These are phyloP conservation scores for Erythrocercus mccallii DNA, from an alignment of 2,113 vertebrate genomes.

Conservation along the genomic window DNA sequence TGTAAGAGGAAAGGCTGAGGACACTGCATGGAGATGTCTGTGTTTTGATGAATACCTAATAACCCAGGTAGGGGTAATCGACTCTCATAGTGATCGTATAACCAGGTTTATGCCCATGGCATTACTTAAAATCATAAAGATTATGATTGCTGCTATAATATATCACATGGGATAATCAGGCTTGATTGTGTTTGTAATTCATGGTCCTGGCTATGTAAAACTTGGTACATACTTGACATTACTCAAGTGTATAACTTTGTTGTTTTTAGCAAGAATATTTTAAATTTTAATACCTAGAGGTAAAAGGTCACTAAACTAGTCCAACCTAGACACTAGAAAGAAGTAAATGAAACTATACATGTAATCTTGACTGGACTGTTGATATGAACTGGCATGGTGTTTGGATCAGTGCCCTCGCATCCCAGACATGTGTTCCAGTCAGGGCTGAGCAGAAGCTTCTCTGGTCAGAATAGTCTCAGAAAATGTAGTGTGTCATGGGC, in stretches of 20 bases:
- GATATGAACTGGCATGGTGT: not conserved
- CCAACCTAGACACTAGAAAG: not conserved
- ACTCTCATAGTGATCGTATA: not conserved
- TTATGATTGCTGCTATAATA: not conserved
- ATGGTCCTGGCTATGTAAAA: not conserved
- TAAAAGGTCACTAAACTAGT: not conserved
- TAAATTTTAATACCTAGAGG: not conserved
- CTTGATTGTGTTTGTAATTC: not conserved
- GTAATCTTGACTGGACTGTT: not conserved
- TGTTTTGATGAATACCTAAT: not conserved
- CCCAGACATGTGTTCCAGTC: not conserved
- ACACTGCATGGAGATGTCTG: not conserved
- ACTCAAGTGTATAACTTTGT: not conserved
- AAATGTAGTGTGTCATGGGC: not conserved
- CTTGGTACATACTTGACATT: not conserved
- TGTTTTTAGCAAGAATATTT: not conserved
- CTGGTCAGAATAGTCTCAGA: not conserved
- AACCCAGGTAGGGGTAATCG: not conserved
- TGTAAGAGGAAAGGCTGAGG: accelerated
- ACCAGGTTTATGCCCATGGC: not conserved
- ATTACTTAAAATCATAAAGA: not conserved
- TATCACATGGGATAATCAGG: not conserved
- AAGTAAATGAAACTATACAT: not conserved
- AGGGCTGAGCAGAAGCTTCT: not conserved
- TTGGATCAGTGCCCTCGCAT: not conserved